Base-by-base conservation (phyloP, 2,797 vertebrate genomes). In the Eidolon dupreanum region DNA sequence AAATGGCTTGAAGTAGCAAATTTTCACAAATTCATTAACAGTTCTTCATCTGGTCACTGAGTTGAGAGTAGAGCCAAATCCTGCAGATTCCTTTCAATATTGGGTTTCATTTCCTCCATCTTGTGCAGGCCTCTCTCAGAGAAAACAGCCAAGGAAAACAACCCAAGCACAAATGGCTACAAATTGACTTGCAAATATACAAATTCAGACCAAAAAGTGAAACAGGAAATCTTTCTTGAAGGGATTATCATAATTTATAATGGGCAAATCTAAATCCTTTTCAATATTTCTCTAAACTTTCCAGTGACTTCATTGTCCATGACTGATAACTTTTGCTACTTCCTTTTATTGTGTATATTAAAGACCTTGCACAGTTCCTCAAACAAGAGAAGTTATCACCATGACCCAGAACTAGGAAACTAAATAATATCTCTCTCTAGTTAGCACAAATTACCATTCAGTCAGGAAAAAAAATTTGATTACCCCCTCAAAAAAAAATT, bases 81-180 rank as follows among this genome's bases (percentile, higher is more conserved):
- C 85, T 97, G 59, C 43, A 94, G 83, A 94, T 88, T 94, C 33
- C 51, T 70, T 93, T 88, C 88, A 93, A 53, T 90, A 92, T 28
- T 90, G 53, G 90, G 55, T 97, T 97, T 98, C 75, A 92, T 89
- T 93, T 75, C 89, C 84, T 97, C 84, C 61, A n/a, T 93, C 83
- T 87, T 96, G 87, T 90, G 59, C 84, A 97, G 97, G 89, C 85
- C 87, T 68, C 77, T 95, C 84, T 97, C 66, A 94, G 81, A 92
- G 90, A 97, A 97, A 97, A 88, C 77, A 96, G 96, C 92, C 98
- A 98, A 97, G 59, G 97, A 98, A 98, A 96, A 95, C 95, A 98
- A 96, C 77, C 95, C 91, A 97, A 97, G 79, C 36, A 90, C 94
- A 96, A 98, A 97, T 26, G 90, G 66, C 83, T 93, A 71, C 75